Conservation (phyloP, 2,797 vertebrate species). For the Chanos chanos region DNA sequence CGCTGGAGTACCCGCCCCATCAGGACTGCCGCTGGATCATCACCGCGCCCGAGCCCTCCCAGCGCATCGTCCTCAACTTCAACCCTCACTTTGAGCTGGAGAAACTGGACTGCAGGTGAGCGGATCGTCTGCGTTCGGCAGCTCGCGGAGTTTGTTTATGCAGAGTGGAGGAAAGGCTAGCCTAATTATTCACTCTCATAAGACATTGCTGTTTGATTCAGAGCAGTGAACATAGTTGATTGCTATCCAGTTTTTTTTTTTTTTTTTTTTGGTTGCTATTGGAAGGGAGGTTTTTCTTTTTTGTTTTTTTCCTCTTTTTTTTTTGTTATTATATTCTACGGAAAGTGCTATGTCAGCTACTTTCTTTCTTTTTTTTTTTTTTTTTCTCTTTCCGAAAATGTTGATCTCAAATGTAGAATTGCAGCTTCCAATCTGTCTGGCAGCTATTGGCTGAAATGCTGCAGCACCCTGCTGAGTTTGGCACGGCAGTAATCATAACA, state of each 20-base stretch:
- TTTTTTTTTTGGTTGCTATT: conserved; percentile 1
- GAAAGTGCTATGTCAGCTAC: no score
- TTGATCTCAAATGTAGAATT: conserved; percentile 22
- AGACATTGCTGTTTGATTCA: conserved; percentile 3
- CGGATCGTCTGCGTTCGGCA: no score
- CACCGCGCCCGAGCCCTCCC: conserved; percentile 86
- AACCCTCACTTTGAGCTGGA: conserved; percentile 99
- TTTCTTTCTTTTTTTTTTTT: no score
- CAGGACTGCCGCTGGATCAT: conserved; percentile 97
- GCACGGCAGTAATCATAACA: conserved; percentile 27
- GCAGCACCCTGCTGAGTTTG: conserved; percentile 34
- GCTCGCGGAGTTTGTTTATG: no score
- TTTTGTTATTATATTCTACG: conserved; percentile 7
- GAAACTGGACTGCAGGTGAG: conserved; percentile 98
- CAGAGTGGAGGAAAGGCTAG: not conserved
- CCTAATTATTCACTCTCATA: not conserved
- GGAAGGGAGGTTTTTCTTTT: no score
- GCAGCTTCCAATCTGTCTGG: conserved; percentile 31
- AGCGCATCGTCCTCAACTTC: conserved; percentile 98
- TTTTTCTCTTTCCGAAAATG: conserved; percentile 15
- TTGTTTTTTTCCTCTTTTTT: not conserved
- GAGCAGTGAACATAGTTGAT: not conserved
- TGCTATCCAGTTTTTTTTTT: conserved; percentile 11
- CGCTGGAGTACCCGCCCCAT: conserved; percentile 93
- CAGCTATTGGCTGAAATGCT: conserved; percentile 27